Conservation (phyloP, 2,888 invertebrate genomes). For the Ectemnius lituratus region DNA sequence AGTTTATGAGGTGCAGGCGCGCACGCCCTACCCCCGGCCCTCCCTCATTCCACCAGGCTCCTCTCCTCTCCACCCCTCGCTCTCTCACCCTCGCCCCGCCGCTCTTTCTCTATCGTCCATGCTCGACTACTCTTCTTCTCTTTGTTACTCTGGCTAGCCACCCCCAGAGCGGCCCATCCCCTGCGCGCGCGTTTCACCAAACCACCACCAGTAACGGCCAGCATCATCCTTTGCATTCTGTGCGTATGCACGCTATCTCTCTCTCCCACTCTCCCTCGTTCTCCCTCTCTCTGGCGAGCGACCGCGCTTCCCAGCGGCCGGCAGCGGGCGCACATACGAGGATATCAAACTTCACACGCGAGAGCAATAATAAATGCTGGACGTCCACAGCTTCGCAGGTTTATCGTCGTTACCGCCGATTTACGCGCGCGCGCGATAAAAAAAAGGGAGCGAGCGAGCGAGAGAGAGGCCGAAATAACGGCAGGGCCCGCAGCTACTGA, state of each 20-base stretch:
- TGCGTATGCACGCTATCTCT: slow-evolving; percentile 50
- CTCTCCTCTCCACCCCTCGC: slow-evolving; percentile 30
- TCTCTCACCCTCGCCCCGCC: slow-evolving; percentile 21
- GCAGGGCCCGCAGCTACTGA: slow-evolving; percentile 43
- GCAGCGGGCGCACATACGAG: slow-evolving; percentile 43
- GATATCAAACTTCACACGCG: slow-evolving; percentile 71
- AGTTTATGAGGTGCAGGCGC: slow-evolving; percentile 79
- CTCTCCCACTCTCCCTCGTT: slow-evolving; percentile 22
- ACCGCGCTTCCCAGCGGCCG: slow-evolving; percentile 23
- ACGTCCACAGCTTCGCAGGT: slow-evolving; percentile 63
- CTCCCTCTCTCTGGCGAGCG: background rate
- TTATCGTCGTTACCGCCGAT: slow-evolving; percentile 62
- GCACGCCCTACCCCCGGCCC: slow-evolving; percentile 67
- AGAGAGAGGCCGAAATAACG: slow-evolving; percentile 46
- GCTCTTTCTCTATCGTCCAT: slow-evolving; percentile 16
- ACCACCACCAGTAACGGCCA: slow-evolving; percentile 59
- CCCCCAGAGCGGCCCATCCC: slow-evolving; percentile 42
- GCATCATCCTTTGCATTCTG: slow-evolving; percentile 60
- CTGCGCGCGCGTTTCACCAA: slow-evolving; percentile 57
- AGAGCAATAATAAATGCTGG: slow-evolving; percentile 69
- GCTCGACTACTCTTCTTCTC: slow-evolving; percentile 56
- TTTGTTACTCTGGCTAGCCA: slow-evolving; percentile 62
- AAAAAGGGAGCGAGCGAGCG: slow-evolving; percentile 30
- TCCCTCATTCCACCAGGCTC: slow-evolving; percentile 46
- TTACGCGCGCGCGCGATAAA: slow-evolving; percentile 57